Conservation (phyloP, 1,140 invertebrate species). For the Mesaphorura yosii region DNA sequence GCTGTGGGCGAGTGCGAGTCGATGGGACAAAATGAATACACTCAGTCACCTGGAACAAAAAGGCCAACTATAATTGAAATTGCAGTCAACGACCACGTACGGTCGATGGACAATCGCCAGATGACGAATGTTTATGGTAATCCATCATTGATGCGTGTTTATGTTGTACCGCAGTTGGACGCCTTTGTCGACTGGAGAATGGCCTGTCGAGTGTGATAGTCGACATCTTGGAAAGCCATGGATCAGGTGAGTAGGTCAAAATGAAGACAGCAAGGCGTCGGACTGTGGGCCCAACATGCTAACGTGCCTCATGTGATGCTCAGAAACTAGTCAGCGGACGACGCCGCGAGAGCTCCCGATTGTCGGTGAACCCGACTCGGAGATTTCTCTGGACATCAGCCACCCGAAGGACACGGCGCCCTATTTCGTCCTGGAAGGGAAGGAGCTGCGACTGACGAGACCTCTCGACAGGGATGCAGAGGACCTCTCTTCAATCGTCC, state of each 20-base stretch:
- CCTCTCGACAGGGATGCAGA: conserved; percentile 74
- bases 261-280: neutral
- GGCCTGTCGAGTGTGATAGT: conserved; percentile 76
- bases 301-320: conserved; percentile 24
- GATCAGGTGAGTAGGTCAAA: conserved; percentile 56
- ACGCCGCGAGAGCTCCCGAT: conserved; percentile 65
- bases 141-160: too few species aligned
- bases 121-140: too few species aligned
- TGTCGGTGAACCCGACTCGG: conserved; percentile 62
- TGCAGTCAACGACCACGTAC: too few species aligned
- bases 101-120: too few species aligned
- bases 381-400: conserved; percentile 62
- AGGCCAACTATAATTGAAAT: too few species aligned
- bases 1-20: too few species aligned
- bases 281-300: neutral
- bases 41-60: too few species aligned
- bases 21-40: too few species aligned
- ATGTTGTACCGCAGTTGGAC: too few species aligned
- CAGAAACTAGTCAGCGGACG: conserved; percentile 71
- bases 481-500: conserved; percentile 72
- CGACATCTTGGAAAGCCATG: conserved; percentile 76
- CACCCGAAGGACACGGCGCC: conserved; percentile 54
- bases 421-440: conserved; percentile 68
- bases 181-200: conserved; percentile 66
- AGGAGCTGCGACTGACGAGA: conserved; percentile 59